phyloP scores from a whole-genome alignment of 37 sponge, comb jelly and placozoan genomes.

The Crambe crambe region DNA sequence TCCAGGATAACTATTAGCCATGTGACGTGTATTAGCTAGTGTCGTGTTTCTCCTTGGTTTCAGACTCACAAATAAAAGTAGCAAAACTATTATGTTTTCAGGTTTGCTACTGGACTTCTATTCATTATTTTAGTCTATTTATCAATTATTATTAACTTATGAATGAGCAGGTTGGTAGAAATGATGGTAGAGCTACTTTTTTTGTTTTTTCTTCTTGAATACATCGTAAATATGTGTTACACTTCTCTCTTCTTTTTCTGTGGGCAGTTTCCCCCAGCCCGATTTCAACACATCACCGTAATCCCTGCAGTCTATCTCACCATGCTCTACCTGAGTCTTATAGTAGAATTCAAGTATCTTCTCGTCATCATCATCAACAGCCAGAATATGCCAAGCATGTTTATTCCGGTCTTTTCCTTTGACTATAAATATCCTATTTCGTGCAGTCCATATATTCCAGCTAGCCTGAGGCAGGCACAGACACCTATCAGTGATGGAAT shows the following conservation, averaged over 20 bases:
- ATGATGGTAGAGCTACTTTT: no score
- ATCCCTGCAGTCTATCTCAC: constrained; percentile 45
- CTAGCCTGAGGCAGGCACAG: not conserved
- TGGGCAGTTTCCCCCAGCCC: constrained; percentile 82
- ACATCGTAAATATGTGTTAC: not conserved
- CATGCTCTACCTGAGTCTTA: constrained; percentile 1
- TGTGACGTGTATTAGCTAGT: no score
- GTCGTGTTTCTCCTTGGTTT: no score
- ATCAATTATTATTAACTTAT: no score
- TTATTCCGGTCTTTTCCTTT: constrained; percentile 48
- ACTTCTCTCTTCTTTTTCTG: constrained; percentile 26
- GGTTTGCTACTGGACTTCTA: no score
- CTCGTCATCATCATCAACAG: constrained; percentile 45
- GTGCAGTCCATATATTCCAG: not conserved
- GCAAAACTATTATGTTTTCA: no score
- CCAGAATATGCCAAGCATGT: constrained; percentile 75
- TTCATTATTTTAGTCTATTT: no score
- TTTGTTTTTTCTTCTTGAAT: no score
- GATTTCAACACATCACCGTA: constrained; percentile 67
- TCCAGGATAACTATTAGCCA: no score
- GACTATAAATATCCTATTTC: constrained; percentile 13
- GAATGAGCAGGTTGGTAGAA: not conserved
- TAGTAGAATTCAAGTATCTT: constrained; percentile 31
- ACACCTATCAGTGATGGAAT: constrained; percentile 10
- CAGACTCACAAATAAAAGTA: no score